Evolutionary conservation across 2,888 invertebrate species (phyloP).

Genomic region (Heliconius cydno): DNA sequence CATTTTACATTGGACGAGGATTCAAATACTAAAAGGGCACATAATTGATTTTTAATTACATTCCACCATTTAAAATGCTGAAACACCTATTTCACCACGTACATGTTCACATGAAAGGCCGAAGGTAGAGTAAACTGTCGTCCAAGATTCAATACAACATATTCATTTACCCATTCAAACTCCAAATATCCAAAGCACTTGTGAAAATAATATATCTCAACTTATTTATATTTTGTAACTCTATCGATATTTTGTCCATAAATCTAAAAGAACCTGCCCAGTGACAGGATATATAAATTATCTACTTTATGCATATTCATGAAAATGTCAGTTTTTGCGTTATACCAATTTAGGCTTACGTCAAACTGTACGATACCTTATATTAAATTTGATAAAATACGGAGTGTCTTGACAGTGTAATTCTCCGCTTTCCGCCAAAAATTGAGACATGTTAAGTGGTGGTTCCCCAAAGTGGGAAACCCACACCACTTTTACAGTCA

Average conservation of each 20-base stretch:
- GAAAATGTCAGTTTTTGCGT: constrained; percentile 46
- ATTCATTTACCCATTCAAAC: background rate
- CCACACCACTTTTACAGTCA: background rate
- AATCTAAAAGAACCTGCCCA: constrained; percentile 45
- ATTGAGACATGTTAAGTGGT: background rate
- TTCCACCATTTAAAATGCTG: too few species aligned
- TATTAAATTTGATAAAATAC: background rate
- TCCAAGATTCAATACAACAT: background rate
- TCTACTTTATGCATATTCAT: constrained; percentile 49
- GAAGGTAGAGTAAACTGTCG: too few species aligned
- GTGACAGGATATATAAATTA: constrained; percentile 48
- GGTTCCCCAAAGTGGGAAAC: background rate
- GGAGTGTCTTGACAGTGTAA: background rate
- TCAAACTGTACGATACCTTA: constrained; percentile 6
- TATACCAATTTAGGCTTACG: constrained; percentile 36
- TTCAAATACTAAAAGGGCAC: too few species aligned
- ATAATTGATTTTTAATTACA: too few species aligned
- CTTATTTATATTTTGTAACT: constrained; percentile 28
- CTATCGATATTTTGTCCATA: constrained; percentile 42
- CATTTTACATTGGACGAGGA: too few species aligned
- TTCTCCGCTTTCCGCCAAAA: background rate
- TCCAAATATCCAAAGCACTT: background rate
- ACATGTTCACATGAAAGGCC: too few species aligned
- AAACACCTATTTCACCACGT: too few species aligned
- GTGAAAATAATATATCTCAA: background rate